Percentiles rank a stretch among this genome's conserved stretches.
Evolutionary conservation across 2,888 invertebrate genomes (phyloP).

Genomic region (Gerris lacustris): DNA sequence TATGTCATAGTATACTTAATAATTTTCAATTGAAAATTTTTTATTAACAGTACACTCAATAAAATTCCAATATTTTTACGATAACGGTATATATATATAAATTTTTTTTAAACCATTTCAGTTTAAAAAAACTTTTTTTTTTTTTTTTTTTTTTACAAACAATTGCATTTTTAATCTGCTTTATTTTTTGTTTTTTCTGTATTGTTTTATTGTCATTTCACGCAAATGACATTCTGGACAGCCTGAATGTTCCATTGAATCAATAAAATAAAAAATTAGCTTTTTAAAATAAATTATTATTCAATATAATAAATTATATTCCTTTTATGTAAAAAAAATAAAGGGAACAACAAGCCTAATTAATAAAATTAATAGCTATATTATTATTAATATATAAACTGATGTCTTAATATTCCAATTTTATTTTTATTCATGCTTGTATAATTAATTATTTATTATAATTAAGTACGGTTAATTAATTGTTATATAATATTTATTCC

Average conservation of each 20-base stretch:
- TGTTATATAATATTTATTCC: no score
- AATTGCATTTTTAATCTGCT: no score
- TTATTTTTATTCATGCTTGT: no score
- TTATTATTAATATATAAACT: neutral
- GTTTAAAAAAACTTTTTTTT: no score
- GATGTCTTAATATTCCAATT: no score
- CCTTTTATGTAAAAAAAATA: neutral
- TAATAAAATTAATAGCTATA: neutral
- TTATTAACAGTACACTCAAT: no score
- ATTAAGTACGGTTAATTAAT: no score
- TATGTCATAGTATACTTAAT: neutral
- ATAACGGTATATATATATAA: no score
- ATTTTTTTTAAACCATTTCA: no score
- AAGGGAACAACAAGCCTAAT: neutral
- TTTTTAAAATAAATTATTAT: constrained; percentile 13
- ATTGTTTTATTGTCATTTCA: constrained; percentile 28
- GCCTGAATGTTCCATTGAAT: constrained; percentile 25
- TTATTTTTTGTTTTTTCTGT: constrained; percentile 17
- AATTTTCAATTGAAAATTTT: constrained; percentile 17
- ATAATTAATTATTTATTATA: no score
- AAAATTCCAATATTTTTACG: no score
- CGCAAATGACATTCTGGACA: constrained; percentile 25
- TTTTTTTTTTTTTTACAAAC: no score
- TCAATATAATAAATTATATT: neutral
- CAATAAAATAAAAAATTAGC: constrained; percentile 18